Conservation (phyloP, 2,888 invertebrate species). For the Napeogenes sylphis region DNA sequence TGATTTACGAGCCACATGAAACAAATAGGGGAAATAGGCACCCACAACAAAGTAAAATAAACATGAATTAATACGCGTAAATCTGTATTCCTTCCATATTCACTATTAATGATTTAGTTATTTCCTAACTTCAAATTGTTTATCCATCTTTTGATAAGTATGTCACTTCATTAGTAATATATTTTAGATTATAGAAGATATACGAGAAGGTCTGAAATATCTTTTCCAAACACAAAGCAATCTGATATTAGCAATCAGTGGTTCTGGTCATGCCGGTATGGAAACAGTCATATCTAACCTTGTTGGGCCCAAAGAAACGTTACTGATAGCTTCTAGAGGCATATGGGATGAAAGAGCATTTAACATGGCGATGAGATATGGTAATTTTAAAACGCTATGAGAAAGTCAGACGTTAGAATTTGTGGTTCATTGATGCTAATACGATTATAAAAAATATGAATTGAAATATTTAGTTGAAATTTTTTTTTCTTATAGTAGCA, state of each 20-base stretch:
- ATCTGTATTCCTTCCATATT: too few relatives aligned
- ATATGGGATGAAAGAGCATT: slow-evolving; percentile 91
- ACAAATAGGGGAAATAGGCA: slow-evolving; percentile 13
- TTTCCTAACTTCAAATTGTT: too few relatives aligned
- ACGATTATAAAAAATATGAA: not conserved
- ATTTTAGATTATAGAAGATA: slow-evolving; percentile 86
- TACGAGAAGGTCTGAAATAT: slow-evolving; percentile 88
- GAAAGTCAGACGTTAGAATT: too few relatives aligned
- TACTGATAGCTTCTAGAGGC: slow-evolving; percentile 86
- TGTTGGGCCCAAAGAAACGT: slow-evolving; percentile 84
- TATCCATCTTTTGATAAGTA: too few relatives aligned
- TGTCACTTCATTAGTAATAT: too few relatives aligned
- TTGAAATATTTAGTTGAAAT: too few relatives aligned
- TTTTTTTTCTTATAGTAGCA: too few relatives aligned
- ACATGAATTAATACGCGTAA: too few relatives aligned
- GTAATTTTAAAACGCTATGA: slow-evolving; percentile 45
- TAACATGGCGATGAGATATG: slow-evolving; percentile 85
- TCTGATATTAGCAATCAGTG: slow-evolving; percentile 88
- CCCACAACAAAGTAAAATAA: too few relatives aligned
- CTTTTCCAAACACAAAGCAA: slow-evolving; percentile 90
- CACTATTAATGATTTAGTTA: too few relatives aligned
- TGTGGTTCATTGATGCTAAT: not conserved
- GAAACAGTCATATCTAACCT: slow-evolving; percentile 90
- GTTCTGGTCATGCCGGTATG: slow-evolving; percentile 87
- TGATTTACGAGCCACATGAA: slow-evolving; percentile 27